Evolutionary conservation across 2,113 vertebrate species (phyloP).

Genomic region (Cheilinus undulatus): DNA sequence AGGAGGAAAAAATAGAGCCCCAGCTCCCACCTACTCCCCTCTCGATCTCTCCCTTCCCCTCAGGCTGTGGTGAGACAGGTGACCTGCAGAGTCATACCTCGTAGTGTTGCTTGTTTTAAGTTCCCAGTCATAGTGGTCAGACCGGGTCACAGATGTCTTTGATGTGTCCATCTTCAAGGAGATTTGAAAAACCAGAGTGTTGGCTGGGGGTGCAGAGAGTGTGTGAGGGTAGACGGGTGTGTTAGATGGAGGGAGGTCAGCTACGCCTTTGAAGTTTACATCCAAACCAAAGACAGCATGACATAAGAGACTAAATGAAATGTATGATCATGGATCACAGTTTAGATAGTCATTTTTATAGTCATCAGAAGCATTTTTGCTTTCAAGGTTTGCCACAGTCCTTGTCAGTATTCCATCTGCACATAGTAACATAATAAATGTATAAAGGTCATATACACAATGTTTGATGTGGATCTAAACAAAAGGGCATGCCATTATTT

Average conservation of each 20-base stretch:
- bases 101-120: conserved; percentile 70
- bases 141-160: conserved; percentile 72
- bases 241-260: conserved; percentile 59
- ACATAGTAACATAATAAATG: neutral
- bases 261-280: conserved; percentile 71
- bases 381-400: conserved; percentile 45
- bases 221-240: conserved; percentile 12
- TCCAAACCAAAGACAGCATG: conserved; percentile 70
- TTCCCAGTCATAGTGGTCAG: conserved; percentile 68
- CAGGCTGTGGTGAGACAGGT: conserved; percentile 61
- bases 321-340: conserved; percentile 34
- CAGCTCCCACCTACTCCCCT: neutral
- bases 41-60: neutral
- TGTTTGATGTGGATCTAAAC: conserved; percentile 5
- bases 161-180: conserved; percentile 76
- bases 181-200: conserved; percentile 63
- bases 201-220: conserved; percentile 42
- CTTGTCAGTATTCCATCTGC: conserved; percentile 4
- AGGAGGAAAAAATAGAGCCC: neutral
- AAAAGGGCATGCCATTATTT: conserved; percentile 5
- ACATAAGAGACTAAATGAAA: conserved; percentile 66
- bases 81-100: conserved; percentile 62
- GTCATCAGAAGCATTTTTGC: conserved; percentile 41
- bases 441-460: conserved; percentile 10
- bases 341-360: conserved; percentile 52